Conservation (phyloP, 2,113 vertebrate species). For the Benitochromis conjunctus region DNA sequence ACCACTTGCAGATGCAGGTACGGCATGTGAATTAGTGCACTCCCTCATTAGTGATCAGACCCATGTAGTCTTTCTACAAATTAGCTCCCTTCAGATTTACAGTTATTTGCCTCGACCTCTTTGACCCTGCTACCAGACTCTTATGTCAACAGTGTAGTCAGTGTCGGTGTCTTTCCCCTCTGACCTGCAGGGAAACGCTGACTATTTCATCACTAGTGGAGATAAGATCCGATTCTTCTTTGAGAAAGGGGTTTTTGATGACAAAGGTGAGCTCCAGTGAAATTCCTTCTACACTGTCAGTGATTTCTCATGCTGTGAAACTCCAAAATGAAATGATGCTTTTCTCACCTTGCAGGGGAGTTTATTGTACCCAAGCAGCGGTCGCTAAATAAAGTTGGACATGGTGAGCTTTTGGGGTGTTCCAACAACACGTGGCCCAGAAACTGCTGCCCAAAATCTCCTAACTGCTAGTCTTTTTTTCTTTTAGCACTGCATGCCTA, state of each 20-base stretch:
- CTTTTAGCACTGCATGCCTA: constrained; percentile 84
- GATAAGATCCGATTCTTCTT: constrained; percentile 98
- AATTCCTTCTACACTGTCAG: not conserved
- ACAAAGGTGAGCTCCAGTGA: constrained; percentile 75
- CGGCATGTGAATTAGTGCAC: not conserved
- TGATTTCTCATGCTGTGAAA: not conserved
- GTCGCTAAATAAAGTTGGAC: constrained; percentile 92
- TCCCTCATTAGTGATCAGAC: not conserved
- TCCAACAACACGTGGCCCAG: not conserved
- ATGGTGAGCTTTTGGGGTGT: constrained; percentile 73
- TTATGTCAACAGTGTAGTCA: constrained; percentile 17
- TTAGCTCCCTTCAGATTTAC: not conserved
- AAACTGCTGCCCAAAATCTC: not conserved
- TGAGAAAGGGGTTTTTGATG: constrained; percentile 89
- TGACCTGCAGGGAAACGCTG: constrained; percentile 79
- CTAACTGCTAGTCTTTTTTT: not conserved
- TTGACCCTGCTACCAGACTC: not conserved
- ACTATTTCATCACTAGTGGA: constrained; percentile 93
- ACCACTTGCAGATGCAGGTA: constrained; percentile 71
- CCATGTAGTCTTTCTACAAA: not conserved
- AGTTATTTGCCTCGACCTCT: not conserved
- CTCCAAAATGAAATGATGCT: not conserved
- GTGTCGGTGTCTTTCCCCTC: not conserved
- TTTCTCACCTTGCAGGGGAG: constrained; percentile 73
- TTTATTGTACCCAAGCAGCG: constrained; percentile 82